Base-by-base conservation (phyloP, 2,888 invertebrate genomes). In the Plagodis dolabraria region DNA sequence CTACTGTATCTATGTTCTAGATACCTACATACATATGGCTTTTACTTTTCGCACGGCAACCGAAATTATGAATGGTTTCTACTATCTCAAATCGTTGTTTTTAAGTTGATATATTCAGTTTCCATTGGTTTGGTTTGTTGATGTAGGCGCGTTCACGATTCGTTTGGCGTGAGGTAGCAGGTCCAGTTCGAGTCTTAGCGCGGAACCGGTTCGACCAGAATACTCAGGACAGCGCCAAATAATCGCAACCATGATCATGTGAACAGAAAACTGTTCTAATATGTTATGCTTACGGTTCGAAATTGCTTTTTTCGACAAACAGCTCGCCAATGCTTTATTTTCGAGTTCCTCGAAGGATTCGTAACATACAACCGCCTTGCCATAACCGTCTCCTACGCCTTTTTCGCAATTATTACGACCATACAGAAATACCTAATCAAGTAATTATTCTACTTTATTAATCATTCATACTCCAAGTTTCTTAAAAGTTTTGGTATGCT, bases 181-280 rank as follows among this genome's bases (percentile, higher is more conserved):
- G 88, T 89, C 89, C 89, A 87, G 83, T 87, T 82, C 82, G 82
- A 83, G 85, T 77, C 85, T 85, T 84, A 78, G 80, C 85, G 71
- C 68, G 73, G 75, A 91, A 92, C 92, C 92, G 92, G 92, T 92
- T 80, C 79, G 84, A 91, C 92, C 80, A 90, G 90, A 89, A 89
- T 83, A 82, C 83, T 74, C 82, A 81, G 81, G 80, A 82, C 79
- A 80, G 83, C 64, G 69, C 69, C 63, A 65, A 86, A 86, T 86
- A 83, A 86, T 86, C 79, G 77, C 79, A 76, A 80, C 80, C 59
- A 56, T 44, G 47, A 64, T 45, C 56, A 42, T 43, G 50, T 49
- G 44, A 59, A 52, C 64, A 49, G 57, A 66, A 48, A 47, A 56
- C 53, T 34, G 53, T 63, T 63, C 56, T 64, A 66, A 50, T 22